Percentiles rank a stretch among this genome's conserved stretches.
Conservation (phyloP, 2,113 vertebrate genomes). For the Gulo gulo region DNA sequence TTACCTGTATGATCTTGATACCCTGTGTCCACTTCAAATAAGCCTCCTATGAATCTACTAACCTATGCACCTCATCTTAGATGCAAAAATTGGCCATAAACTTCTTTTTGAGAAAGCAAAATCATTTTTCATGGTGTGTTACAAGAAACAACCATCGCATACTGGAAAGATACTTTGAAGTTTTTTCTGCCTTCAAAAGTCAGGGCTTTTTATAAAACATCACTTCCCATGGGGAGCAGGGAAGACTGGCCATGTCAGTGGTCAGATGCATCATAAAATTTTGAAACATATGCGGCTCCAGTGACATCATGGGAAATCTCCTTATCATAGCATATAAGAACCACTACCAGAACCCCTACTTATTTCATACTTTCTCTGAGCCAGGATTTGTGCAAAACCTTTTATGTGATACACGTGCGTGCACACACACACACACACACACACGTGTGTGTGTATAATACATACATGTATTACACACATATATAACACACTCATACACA, state of each 20-base stretch:
- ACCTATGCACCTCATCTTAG: background rate
- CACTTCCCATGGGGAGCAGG: background rate
- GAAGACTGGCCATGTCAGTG: accelerated
- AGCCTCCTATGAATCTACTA: background rate
- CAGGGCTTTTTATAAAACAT: background rate
- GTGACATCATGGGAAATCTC: background rate
- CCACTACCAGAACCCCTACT: background rate
- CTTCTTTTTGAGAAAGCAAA: background rate
- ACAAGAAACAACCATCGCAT: background rate
- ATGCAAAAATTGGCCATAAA: background rate
- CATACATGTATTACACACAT: too few relatives aligned
- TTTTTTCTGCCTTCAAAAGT: background rate
- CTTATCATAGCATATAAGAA: background rate
- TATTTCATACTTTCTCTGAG: background rate
- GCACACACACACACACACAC: too few relatives aligned
- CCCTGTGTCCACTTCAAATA: background rate
- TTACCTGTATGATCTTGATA: background rate
- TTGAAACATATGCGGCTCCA: background rate
- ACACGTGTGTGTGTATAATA: too few relatives aligned
- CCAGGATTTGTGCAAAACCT: background rate
- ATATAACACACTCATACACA: too few relatives aligned
- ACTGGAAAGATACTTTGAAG: background rate
- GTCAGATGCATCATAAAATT: accelerated
- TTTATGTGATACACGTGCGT: too few relatives aligned
- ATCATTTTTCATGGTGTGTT: background rate